Evolutionary conservation across 2,888 invertebrate genomes (phyloP).

Genomic region (Drosophila paucipuncta): DNA sequence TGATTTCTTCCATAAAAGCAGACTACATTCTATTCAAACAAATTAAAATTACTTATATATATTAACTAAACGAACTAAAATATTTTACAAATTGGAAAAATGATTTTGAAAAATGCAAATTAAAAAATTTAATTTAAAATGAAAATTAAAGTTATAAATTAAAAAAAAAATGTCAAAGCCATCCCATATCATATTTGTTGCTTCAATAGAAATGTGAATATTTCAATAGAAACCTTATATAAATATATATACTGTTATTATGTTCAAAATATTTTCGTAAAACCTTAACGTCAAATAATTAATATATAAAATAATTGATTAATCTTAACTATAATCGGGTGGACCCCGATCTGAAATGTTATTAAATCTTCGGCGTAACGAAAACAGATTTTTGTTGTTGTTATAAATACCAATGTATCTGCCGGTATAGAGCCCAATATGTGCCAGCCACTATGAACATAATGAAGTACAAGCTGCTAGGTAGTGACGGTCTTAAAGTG

Average conservation of each 20-base stretch:
- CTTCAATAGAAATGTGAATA: background rate
- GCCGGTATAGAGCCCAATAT: slow-evolving; percentile 88
- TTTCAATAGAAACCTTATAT: background rate
- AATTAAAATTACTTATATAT: background rate
- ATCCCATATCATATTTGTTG: background rate
- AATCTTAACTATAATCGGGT: background rate
- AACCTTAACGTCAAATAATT: background rate
- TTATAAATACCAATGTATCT: slow-evolving; percentile 35
- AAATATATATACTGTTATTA: background rate
- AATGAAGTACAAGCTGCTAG: slow-evolving; percentile 93
- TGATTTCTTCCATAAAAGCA: background rate
- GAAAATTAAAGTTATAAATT: background rate
- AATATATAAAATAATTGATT: background rate
- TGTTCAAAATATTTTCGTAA: background rate
- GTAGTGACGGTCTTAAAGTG: slow-evolving; percentile 91
- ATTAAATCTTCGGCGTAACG: background rate
- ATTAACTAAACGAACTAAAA: background rate
- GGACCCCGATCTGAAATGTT: background rate
- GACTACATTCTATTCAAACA: background rate
- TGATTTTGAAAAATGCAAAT: background rate
- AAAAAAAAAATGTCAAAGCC: background rate
- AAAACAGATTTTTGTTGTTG: background rate
- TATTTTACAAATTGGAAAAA: background rate
- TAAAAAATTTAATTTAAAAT: background rate
- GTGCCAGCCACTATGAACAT: slow-evolving; percentile 92